Evolutionary conservation across 1,140 invertebrate species (phyloP), one percentile per base, ranked within the genome.

Genomic region (Theocolax elegans): DNA sequence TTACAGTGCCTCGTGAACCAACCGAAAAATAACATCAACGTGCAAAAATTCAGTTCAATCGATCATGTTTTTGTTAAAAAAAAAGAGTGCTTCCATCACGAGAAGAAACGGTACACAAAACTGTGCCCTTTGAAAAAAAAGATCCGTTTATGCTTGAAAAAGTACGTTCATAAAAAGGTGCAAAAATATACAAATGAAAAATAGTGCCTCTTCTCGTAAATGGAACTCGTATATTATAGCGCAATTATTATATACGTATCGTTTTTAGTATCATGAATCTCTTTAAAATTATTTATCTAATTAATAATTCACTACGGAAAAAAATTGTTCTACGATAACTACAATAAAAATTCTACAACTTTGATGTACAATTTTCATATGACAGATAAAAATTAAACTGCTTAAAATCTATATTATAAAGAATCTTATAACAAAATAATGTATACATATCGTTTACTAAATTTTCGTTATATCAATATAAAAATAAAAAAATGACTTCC

Each of bases 21-120:
- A n/a, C 17, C 40, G 54, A 49, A 67, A 67, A 67, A 67, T 49
- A 67, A 56, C 65, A 49, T 59, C 25, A 19, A 59, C 42, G 8
- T 29, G 1, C 1, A 42, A 9, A 29, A 29, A n/a, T 1, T 13
- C 27, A n/a, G 19, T n/a, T 38, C 44, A 66, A 12, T 2, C 9
- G 2, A 29, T 48, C 3, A 8, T 31, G 15, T 58, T n/a, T 3
- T n/a, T n/a, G n/a, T n/a, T n/a, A n/a, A n/a, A n/a, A n/a, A n/a
- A n/a, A 19, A 42, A 58, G 48, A 58, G 7, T 58, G n/a, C 58
- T 63, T 10, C 53, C 53, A 25, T 27, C 13, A 67, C 65, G 65
- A 67, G 65, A 67, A 67, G 65, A 59, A 56, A 66, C 15, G 21
- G 25, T 21, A 29, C 42, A n/a, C 17, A 48, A 4, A 4, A 4